Evolutionary conservation across 2,797 vertebrate genomes (phyloP), one percentile per base, ranked within the genome.

Genomic region (Xiphorhynchus erythropygius): DNA sequence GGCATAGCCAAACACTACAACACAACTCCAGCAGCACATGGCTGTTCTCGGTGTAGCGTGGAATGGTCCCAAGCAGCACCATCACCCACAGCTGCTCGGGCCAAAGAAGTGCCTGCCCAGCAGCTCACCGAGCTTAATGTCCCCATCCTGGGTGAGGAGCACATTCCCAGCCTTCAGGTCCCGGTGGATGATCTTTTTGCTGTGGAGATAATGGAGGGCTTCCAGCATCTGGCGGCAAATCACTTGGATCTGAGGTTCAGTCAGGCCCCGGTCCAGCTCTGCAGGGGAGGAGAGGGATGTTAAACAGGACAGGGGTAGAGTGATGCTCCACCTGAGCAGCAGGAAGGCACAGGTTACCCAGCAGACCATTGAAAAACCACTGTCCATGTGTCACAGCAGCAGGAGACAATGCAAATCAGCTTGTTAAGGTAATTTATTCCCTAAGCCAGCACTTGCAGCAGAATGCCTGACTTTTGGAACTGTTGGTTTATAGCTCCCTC

Each of bases 141-240:
- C 98, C 22, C 99, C 99, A 4, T 99, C 99, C 39, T 98, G 98
- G 60, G 98, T 99, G 95, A 99, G 98, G 18, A 99, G 98, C 90
- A 99, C 98, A 7, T 99, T 99, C 12, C 99, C 99, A 0, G 99
- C 99, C 97, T 99, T 99, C 95, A 99, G 98, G 97, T 99, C 99
- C 35, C 99, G 98, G 98, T 99, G 99, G 97, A 99, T 99, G 97
- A 99, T 99, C 98, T 98, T 99, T 92, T 99, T 99, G 96, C 98
- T 94, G 84, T 99, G 99, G 63, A 99, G 98, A 95, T 99, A 99
- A 27, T 76, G 78, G 35, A 99, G 98, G 8, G 98, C 99, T 96
- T 99, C 99, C 93, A 99, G 91, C 98, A 99, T 99, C 98, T 99
- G 99, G 37, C 98, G 98, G 90, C 99, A 99, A 28, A 99, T 97